Base-by-base conservation (phyloP, 2,888 invertebrate genomes). In the Nomada fucata region DNA sequence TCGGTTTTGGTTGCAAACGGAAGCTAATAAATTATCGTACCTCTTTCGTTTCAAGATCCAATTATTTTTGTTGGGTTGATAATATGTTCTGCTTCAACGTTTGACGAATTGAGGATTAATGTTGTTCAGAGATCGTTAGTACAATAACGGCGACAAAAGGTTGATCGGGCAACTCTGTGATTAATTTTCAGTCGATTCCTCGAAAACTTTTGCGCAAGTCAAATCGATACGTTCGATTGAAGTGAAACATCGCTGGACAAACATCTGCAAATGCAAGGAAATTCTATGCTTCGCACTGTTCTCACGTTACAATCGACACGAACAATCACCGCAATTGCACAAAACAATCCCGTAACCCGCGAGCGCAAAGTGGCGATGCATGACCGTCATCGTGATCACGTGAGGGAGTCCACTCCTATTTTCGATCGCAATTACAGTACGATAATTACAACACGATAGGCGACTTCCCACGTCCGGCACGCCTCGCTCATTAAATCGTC, bases 401-500 rank as follows among this genome's bases (percentile, higher is more conserved):
- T 64, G 85, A 83, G 67, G 50, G 78, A 69, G 75, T 74, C 81
- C 84, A 82, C 84, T 86, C 87, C 88, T 86, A 84, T 83, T 86
- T 83, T 88, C 79, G 70, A 86, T 82, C 79, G 63, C 81, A 80
- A 80, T 86, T 88, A 87, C 81, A 76, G 79, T 75, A 86, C 69
- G 68, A 83, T 89, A 89, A 89, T 89, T 89, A 89, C 85, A 78
- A 75, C 74, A 71, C 82, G 87, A 88, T 86, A 86, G 83, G 76
- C 83, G 75, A 90, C 91, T 91, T 89, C 91, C 90, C 89, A 91
- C 91, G 91, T 91, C 90, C 90, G 89, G 90, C 90, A 90, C 89
- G 87, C 91, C 90, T 90, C 88, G 83, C 89, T 91, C 92, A 91
- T 91, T 92, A 92, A 92, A 91, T 90, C 89, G 89, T 88, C 87